Base-by-base conservation (phyloP, 2,888 invertebrate genomes). In the Subacronicta megacephala region DNA sequence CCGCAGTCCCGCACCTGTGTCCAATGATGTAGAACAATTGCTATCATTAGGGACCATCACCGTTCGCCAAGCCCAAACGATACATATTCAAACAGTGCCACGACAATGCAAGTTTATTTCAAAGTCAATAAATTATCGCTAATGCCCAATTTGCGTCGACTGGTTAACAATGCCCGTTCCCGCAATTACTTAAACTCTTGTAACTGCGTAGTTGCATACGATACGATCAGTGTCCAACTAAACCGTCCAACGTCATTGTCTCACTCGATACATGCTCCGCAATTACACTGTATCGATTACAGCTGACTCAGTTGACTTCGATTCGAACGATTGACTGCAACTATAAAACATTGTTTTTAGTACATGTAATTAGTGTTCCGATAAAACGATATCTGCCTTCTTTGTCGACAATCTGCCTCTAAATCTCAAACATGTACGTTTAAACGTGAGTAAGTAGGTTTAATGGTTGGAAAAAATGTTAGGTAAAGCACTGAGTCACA, bases 101-200 rank as follows among this genome's bases (percentile, higher is more conserved):
- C 88, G 83, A 91, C 91, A 92, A 93, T 92, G 88, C 87, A 78
- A 89, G 85, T 89, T 91, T 89, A 89, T 91, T 90, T 88, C 85
- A 90, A 91, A 90, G 84, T 85, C 92, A 88, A 93, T 94, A 93
- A 92, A 93, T 93, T 94, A 94, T 93, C 80, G 90, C 90, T 91
- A 93, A 94, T 93, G 92, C 93, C 91, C 93, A 93, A 93, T 93
- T 93, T 93, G 93, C 90, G 92, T 92, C 92, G 85, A 85, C 84
- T 84, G 87, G 89, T 83, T 90, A 92, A 94, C 94, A 94, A 94
- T 94, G 89, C 88, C 88, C 77, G 91, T 93, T 93, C 93, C 92
- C 93, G 92, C 92, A 93, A 94, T 94, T 93, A 94, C 92, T 93
- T 93, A 93, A 94, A 94, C 90, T 90, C 90, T 87, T 92, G 93